Conservation (phyloP, 35 echinoderm and acorn worm genomes). For the Chiridota heheva region DNA sequence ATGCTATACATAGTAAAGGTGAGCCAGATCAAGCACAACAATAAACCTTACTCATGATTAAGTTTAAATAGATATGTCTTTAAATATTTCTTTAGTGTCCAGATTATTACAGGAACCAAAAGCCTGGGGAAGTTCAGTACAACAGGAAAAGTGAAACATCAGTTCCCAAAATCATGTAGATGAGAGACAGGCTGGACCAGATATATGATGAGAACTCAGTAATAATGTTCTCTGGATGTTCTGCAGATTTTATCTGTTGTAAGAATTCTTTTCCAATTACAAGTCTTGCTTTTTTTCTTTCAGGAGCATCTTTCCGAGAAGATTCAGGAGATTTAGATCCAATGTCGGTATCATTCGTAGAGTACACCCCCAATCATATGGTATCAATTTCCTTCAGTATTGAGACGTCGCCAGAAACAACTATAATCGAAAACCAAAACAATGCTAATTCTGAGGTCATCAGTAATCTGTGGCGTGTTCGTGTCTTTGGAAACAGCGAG, state of each 20-base stretch:
- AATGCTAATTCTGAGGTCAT: not conserved
- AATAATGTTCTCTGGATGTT: not conserved
- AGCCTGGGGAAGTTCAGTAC: too few relatives aligned
- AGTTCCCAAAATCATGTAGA: not conserved
- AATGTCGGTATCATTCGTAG: slow-evolving; percentile 4
- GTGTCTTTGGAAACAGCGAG: not conserved
- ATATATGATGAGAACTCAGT: not conserved
- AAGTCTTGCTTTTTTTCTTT: not conserved
- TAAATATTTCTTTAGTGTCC: too few relatives aligned
- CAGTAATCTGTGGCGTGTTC: slow-evolving; percentile 1
- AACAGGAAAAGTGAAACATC: too few relatives aligned
- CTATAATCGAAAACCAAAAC: slow-evolving; percentile 1
- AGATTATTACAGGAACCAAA: too few relatives aligned
- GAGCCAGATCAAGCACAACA: too few relatives aligned
- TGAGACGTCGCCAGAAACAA: not conserved
- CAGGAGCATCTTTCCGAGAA: not conserved
- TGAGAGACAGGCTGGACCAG: not conserved
- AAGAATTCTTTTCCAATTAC: not conserved
- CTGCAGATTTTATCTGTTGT: too few relatives aligned
- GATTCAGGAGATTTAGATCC: not conserved
- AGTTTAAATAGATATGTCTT: too few relatives aligned
- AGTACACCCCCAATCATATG: slow-evolving; percentile 14
- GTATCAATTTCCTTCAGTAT: not conserved
- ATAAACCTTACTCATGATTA: too few relatives aligned
- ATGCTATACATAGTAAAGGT: too few relatives aligned